Conservation (phyloP, 2,888 invertebrate genomes). For the Lithophane leautieri region DNA sequence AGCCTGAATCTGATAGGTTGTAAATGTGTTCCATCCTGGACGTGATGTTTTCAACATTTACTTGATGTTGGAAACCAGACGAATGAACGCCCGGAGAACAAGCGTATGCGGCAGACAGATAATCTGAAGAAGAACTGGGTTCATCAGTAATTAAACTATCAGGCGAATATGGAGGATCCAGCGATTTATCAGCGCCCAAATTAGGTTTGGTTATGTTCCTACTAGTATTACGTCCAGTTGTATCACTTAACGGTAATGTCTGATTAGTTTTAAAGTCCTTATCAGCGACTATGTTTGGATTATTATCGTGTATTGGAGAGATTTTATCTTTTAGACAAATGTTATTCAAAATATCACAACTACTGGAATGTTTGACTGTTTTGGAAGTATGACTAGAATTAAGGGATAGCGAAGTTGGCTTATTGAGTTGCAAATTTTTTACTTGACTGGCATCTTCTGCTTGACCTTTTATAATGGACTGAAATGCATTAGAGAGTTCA, state of each 20-base stretch:
- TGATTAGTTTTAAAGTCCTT: slow-evolving; percentile 67
- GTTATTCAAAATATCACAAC: slow-evolving; percentile 81
- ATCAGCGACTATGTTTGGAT: slow-evolving; percentile 63
- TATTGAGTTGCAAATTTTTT: slow-evolving; percentile 72
- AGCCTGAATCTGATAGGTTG: slow-evolving; percentile 86
- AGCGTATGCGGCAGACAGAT: slow-evolving; percentile 83
- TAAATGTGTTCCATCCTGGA: slow-evolving; percentile 84
- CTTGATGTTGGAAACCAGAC: slow-evolving; percentile 72
- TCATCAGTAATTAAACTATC: slow-evolving; percentile 85
- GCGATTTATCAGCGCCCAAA: slow-evolving; percentile 68
- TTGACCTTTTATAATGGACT: slow-evolving; percentile 84
- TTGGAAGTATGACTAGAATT: slow-evolving; percentile 85
- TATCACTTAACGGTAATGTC: slow-evolving; percentile 54
- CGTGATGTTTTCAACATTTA: slow-evolving; percentile 77
- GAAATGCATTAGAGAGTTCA: slow-evolving; percentile 87
- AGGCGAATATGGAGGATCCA: slow-evolving; percentile 80
- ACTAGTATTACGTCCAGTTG: slow-evolving; percentile 53
- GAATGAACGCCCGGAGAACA: slow-evolving; percentile 78
- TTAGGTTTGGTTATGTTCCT: slow-evolving; percentile 62
- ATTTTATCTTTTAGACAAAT: slow-evolving; percentile 69
- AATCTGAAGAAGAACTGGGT: slow-evolving; percentile 85
- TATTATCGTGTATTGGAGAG: slow-evolving; percentile 60
- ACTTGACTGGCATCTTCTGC: slow-evolving; percentile 72
- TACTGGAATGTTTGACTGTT: slow-evolving; percentile 83
- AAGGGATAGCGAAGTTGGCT: slow-evolving; percentile 83